A percentile compares a stretch with the other conserved stretches of the same genome.
Conservation (phyloP, 2,888 invertebrate genomes). For the Trachelus tabidus region DNA sequence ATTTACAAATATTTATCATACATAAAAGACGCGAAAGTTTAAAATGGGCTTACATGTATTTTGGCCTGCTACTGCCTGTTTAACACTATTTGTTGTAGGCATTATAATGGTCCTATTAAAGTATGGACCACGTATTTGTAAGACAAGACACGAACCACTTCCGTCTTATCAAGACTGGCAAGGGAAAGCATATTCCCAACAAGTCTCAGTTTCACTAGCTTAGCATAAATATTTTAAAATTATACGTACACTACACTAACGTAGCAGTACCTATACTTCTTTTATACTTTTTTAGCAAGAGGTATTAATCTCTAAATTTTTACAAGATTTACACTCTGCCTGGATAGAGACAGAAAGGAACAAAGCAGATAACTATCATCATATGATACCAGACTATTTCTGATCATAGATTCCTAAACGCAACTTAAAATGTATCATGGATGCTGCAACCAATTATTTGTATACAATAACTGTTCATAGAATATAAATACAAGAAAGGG, state of each 20-base stretch:
- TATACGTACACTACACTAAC: not conserved
- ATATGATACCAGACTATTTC: not conserved
- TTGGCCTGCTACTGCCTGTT: constrained; percentile 81
- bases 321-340: not conserved
- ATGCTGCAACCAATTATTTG: not conserved
- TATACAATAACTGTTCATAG: not conserved
- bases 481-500: not conserved
- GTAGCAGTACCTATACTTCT: not conserved
- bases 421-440: not conserved
- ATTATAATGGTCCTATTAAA: constrained; percentile 81
- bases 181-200: constrained; percentile 70
- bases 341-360: not conserved
- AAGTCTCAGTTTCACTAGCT: constrained; percentile 58
- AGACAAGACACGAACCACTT: constrained; percentile 76
- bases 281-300: not conserved
- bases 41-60: constrained; percentile 78
- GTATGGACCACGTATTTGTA: constrained; percentile 79
- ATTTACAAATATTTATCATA: not conserved
- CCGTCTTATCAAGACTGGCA: constrained; percentile 77
- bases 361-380: not conserved
- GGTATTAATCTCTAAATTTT: not conserved
- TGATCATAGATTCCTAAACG: not conserved
- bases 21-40: not conserved
- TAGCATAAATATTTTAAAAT: constrained; percentile 23
- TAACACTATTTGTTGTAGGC: constrained; percentile 79